These are phyloP conservation scores for Drosophila dunni DNA, from an alignment of 1,140 invertebrate genomes.

Conservation along the genomic window DNA sequence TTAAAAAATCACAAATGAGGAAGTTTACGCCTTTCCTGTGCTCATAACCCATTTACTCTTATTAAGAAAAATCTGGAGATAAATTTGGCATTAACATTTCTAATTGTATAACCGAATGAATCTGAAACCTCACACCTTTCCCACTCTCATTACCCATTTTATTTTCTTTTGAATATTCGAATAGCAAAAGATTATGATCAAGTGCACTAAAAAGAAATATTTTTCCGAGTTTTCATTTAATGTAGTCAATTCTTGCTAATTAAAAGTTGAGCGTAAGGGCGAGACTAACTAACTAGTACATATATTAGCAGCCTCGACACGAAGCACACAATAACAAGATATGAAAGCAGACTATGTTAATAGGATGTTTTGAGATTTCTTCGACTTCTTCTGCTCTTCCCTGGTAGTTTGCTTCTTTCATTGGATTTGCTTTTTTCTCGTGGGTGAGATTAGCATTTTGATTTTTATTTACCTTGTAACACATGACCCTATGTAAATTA, in stretches of 20 bases:
- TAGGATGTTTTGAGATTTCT: conserved; percentile 17
- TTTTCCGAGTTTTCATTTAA: conserved; percentile 1
- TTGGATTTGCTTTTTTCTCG: conserved; percentile 3
- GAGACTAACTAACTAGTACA: conserved; percentile 16
- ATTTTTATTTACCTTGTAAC: conserved; percentile 43
- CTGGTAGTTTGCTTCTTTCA: too few relatives aligned
- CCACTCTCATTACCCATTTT: background rate
- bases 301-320: conserved; percentile 16
- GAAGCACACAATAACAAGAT: conserved; percentile 26
- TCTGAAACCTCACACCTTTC: background rate
- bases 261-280: background rate
- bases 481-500: conserved; percentile 52
- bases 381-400: background rate
- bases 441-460: conserved; percentile 48
- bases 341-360: conserved; percentile 38
- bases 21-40: background rate
- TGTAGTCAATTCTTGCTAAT: conserved; percentile 21
- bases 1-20: too few relatives aligned
- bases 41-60: background rate
- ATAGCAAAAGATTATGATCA: background rate
- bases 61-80: background rate
- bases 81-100: too few relatives aligned
- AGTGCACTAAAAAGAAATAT: background rate
- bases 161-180: background rate
- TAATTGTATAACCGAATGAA: too few relatives aligned